Percentiles rank a stretch among this genome's conserved stretches.
Evolutionary conservation across 2,797 vertebrate genomes (phyloP).

Genomic region (Cossypha dichroa): DNA sequence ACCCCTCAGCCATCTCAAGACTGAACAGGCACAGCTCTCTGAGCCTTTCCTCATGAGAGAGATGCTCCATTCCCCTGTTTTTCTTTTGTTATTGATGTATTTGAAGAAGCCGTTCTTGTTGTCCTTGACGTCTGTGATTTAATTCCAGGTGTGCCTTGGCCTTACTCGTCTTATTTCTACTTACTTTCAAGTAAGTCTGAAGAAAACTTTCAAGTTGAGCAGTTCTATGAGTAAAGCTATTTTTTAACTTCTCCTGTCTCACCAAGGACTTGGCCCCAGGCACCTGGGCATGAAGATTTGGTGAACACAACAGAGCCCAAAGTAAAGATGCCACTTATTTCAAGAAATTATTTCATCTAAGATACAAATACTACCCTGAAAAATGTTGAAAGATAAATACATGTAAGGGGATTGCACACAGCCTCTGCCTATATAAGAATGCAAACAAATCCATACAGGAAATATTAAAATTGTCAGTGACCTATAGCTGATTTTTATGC

Average conservation of each 20-base stretch:
- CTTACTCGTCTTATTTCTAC: not conserved
- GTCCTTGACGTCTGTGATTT: not conserved
- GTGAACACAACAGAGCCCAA: not conserved
- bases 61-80: not conserved
- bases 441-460: not conserved
- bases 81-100: not conserved
- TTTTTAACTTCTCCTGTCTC: not conserved
- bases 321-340: not conserved
- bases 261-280: not conserved
- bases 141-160: not conserved
- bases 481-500: constrained; percentile 11
- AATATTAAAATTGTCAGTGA: not conserved
- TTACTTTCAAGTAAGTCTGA: not conserved
- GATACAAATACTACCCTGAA: not conserved
- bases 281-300: not conserved
- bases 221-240: not conserved
- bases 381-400: not conserved
- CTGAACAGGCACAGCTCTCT: not conserved
- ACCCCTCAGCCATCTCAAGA: accelerated
- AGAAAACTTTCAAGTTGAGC: not conserved
- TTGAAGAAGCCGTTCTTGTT: not conserved
- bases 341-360: not conserved
- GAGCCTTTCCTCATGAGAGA: not conserved
- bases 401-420: not conserved
- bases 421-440: not conserved